Base-by-base conservation (phyloP, 2,888 invertebrate genomes). In the Eledona agricola region DNA sequence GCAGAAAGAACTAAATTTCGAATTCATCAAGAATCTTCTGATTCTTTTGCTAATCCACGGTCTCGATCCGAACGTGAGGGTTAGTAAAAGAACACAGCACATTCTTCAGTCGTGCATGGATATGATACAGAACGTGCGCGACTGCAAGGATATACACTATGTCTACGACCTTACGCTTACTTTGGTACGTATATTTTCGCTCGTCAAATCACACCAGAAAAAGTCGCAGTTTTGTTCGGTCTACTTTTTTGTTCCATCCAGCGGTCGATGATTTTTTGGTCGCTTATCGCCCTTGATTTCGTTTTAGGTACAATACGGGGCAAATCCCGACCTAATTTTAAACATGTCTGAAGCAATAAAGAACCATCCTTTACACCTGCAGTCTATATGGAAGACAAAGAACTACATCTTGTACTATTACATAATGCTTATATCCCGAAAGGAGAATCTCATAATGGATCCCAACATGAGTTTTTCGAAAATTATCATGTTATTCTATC, bases 101-200 rank as follows among this genome's bases (percentile, higher is more conserved):
- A 86, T 88, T 59, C 75, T 90, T 46, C 84, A 88, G 65, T 86
- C 87, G 13, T 82, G 83, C 52, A 81, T 83, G 77, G 84, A 84
- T 65, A 84, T 89, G 82, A 85, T 87, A 31, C 83, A 84, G 66
- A 83, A 84, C 68, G 86, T 87, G 17, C 78, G 86, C 25, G 81
- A 81, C 49, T 83, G 84, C 46, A 78, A 79, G 37, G 89, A 89
- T 69, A 82, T 89, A 66, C 79, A 82, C 58, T 84, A 85, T 70
- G 83, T 89, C 43, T 85, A 87, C 69, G 84, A 85, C 66, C 79
- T 89, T 64, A 84, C 87, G 2, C 74, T 85, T 55, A 87, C 86
- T 1, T 78, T 89, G 9, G 81, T 89, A 10, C 13, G 37, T 37
- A 11, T 10, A 28, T 28, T n/a, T 10, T 11, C 11, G 4, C 5